Conservation (phyloP, 2,888 invertebrate species). For the Pycnomerus fuliginosus region DNA sequence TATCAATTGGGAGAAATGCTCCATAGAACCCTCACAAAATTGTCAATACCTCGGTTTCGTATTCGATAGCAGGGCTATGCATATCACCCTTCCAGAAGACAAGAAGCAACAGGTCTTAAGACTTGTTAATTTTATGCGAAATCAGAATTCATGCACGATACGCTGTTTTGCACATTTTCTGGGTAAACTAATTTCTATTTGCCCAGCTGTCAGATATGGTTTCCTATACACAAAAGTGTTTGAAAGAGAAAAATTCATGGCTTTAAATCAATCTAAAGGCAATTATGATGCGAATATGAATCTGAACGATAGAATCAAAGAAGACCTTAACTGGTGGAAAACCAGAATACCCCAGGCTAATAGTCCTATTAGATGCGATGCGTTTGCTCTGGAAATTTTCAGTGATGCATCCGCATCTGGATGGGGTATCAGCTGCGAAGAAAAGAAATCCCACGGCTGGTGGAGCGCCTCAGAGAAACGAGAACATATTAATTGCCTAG, state of each 20-base stretch:
- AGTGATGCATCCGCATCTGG: conserved; percentile 4
- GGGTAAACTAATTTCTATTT: conserved; percentile 15
- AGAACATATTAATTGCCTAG: conserved; percentile 8
- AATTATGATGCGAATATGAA: conserved; percentile 11
- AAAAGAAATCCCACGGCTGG: background rate
- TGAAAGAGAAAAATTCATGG: conserved; percentile 19
- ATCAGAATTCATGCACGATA: conserved; percentile 8
- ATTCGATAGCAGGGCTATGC: conserved; percentile 1
- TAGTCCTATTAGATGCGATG: background rate
- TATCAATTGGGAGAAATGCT: conserved; percentile 3
- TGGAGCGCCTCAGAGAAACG: background rate
- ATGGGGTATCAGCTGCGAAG: conserved; percentile 4
- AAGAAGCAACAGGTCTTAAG: background rate
- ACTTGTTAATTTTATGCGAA: background rate
- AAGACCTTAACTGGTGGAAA: conserved; percentile 7
- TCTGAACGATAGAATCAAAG: background rate
- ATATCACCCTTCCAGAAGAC: background rate
- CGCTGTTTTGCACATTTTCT: conserved; percentile 8
- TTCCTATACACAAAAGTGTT: conserved; percentile 25
- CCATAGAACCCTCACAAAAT: background rate
- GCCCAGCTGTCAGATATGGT: conserved; percentile 25
- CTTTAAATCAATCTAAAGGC: conserved; percentile 4
- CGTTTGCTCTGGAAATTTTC: conserved; percentile 4
- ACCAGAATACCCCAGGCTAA: too few species aligned
- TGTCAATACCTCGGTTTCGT: conserved; percentile 4